These are phyloP conservation scores for Chironomus striatipennis DNA, from an alignment of 1,140 invertebrate genomes.

Conservation along the genomic window DNA sequence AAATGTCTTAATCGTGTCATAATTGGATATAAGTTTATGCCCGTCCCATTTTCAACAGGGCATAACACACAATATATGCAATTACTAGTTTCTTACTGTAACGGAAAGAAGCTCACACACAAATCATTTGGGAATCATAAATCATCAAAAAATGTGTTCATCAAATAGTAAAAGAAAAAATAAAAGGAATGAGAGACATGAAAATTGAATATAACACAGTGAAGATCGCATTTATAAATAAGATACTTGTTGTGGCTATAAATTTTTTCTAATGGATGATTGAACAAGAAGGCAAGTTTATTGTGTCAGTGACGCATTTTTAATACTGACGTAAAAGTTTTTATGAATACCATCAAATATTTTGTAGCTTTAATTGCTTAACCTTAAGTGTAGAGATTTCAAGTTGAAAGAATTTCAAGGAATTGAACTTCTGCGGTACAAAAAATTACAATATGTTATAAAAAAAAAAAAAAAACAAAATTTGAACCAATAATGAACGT, in stretches of 20 bases:
- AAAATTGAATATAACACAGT: not conserved
- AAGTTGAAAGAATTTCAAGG: no score
- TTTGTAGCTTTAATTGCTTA: no score
- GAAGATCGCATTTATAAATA: not conserved
- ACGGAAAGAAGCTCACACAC: not conserved
- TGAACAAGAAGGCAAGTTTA: no score
- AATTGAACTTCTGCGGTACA: no score
- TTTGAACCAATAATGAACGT: no score
- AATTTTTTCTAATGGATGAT: not conserved
- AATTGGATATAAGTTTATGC: not conserved
- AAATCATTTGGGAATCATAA: not conserved
- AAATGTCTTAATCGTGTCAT: constrained; percentile 21
- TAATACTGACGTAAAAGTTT: no score
- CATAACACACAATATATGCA: not conserved
- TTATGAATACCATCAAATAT: no score
- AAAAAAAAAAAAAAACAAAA: no score
- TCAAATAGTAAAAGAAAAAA: not conserved
- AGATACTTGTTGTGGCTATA: not conserved
- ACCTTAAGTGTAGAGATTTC: no score
- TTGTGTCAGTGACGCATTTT: no score
- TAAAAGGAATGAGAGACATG: not conserved
- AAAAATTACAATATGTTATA: no score
- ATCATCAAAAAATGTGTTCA: not conserved
- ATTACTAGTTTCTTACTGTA: not conserved
- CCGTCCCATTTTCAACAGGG: constrained; percentile 15